These are phyloP conservation scores for Sander vitreus DNA, from an alignment of 2,113 vertebrate species.

Conservation along the genomic window DNA sequence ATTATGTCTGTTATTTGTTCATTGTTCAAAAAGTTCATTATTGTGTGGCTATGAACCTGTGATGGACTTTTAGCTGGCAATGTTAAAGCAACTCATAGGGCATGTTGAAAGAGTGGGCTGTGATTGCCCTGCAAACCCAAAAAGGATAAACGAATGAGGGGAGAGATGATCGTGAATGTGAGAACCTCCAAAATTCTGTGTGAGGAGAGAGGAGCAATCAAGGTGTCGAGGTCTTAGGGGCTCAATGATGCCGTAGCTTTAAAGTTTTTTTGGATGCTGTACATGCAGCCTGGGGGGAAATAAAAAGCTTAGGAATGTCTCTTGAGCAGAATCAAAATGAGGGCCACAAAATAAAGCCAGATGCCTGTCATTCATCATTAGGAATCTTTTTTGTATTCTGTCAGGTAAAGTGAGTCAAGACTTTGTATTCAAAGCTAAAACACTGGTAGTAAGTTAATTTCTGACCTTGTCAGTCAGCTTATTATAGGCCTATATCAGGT, in stretches of 20 bases:
- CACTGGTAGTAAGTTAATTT: neutral
- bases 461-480: neutral
- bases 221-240: neutral
- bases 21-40: neutral
- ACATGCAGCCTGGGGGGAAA: neutral
- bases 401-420: neutral
- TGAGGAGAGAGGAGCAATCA: constrained; percentile 9
- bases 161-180: neutral
- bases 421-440: constrained; percentile 6
- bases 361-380: neutral
- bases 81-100: neutral
- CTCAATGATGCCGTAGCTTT: neutral
- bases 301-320: constrained; percentile 17
- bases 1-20: constrained; percentile 13
- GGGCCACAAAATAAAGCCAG: too few species aligned
- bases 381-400: neutral
- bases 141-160: constrained; percentile 19
- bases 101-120: neutral
- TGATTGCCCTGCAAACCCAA: constrained; percentile 5
- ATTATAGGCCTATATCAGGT: neutral
- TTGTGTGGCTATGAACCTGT: neutral
- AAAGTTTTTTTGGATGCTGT: constrained; percentile 2
- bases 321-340: neutral
- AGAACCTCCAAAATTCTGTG: neutral
- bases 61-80: neutral